A percentile compares a stretch with the other conserved stretches of the same genome.
phyloP scores from a whole-genome alignment of 1,140 invertebrate species.

The Drosophila biarmipes region DNA sequence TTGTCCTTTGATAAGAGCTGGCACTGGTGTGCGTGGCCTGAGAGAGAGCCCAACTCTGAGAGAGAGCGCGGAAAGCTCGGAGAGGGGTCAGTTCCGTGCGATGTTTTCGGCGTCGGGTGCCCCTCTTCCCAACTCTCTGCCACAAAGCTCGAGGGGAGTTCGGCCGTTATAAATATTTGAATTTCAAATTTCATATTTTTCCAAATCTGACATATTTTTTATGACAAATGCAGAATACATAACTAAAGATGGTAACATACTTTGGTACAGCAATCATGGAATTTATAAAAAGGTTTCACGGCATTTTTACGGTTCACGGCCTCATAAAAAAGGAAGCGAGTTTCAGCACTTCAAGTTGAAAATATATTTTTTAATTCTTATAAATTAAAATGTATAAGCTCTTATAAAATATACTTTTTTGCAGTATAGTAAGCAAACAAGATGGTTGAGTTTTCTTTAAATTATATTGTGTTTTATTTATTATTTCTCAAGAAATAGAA shows the following conservation, averaged over 20 bases:
- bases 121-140: not conserved
- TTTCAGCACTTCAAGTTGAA: too few species aligned
- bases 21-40: conserved; percentile 21
- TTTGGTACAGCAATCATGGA: not conserved
- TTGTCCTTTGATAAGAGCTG: conserved; percentile 69
- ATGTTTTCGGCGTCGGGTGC: conserved; percentile 34
- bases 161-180: conserved; percentile 48
- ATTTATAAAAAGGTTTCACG: not conserved
- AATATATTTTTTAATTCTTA: too few species aligned
- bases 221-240: not conserved
- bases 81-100: conserved; percentile 30
- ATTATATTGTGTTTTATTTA: too few species aligned
- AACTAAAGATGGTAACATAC: not conserved
- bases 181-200: conserved; percentile 8
- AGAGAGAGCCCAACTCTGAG: conserved; percentile 8
- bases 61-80: conserved; percentile 12
- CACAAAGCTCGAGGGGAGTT: conserved; percentile 32
- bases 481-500: too few species aligned
- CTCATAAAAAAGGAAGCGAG: not conserved
- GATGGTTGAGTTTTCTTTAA: too few species aligned
- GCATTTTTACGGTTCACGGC: not conserved
- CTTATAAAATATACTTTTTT: too few species aligned
- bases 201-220: not conserved
- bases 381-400: too few species aligned
- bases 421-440: too few species aligned